Base-by-base conservation (phyloP, 2,888 invertebrate genomes). In the Papilio elwesi region DNA sequence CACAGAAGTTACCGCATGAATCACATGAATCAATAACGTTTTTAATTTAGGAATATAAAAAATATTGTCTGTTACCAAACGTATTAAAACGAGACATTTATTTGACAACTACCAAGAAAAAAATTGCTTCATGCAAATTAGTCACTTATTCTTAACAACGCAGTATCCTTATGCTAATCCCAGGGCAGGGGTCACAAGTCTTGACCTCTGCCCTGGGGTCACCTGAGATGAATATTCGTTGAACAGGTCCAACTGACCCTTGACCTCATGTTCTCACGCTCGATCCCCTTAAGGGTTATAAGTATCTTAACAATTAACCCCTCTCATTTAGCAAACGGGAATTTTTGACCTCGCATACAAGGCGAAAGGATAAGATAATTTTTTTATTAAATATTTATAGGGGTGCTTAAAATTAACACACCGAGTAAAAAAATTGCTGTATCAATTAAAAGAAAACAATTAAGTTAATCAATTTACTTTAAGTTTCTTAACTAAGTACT, bases 161-260 rank as follows among this genome's bases (percentile, higher is more conserved):
- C 65, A 75, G 70, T 63, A 52, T 83, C 80, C 82, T 81, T 80
- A 84, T 83, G 81, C 70, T 82, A 83, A 85, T 80, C 48, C 47
- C 76, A 80, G 76, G 13, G 16, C 87, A 87, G 87, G 90, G 92
- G 92, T 92, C 90, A 92, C 78, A 90, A 87, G 90, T 90, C 89
- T 86, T 87, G 90, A 91, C 88, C 90, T 86, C 80, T 82, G 82
- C 81, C 74, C 76, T 49, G 78, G 81, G 84, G 81, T 82, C 83
- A 82, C 77, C 70, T 72, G 75, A 82, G 81, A 82, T 85, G 85
- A 83, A 85, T 82, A 81, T 84, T 86, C 86, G 82, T 82, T 81
- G 80, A 80, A 84, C 87, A 90, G 90, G 90, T 90, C 83, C 68
- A 72, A 66, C 69, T 86, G 90, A 90, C 90, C 90, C 84, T 78